Base-by-base conservation (phyloP, 2,888 invertebrate species). In the Drosophila greeni region DNA sequence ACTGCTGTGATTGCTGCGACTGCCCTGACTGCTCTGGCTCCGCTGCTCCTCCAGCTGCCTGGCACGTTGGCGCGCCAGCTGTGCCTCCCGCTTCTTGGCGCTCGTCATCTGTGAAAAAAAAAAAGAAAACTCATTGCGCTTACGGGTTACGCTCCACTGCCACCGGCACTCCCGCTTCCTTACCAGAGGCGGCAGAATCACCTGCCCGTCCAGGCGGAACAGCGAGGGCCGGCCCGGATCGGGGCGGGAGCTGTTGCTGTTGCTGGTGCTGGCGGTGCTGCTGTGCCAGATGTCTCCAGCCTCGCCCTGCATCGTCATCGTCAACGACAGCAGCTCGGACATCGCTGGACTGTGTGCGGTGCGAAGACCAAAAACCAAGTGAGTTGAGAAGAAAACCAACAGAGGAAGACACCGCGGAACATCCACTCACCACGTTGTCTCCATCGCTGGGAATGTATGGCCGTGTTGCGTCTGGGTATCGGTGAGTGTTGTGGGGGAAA, bases 181-280 rank as follows among this genome's bases (percentile, higher is more conserved):
- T 71, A 88, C 88, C 77, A 88, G 51, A 12, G 88, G 88, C 66
- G 88, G 87, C 64, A 88, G 66, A 66, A 88, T 88, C 37, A 87
- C 86, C 52, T 85, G 82, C n/a, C 87, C 87, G 77, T 86, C 82
- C 80, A 88, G 85, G 84, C 84, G 85, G 72, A 88, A 88, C 72
- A 85, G 42, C 36, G 86, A 86, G 57, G 74, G 39, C 14, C 5
- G 45, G 31, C 45, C 45, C 31, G 20, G 9, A 20, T 47, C 45
- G 31, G 29, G 20, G 9, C 45, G 45, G 14, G 20, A 14, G 45
- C 31, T 31, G 14, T 4, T 68, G 18, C 20, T 16, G 18, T 2
- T 14, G 26, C 20, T 18, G 20, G 16, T n/a, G n/a, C n/a, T n/a
- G 43, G 26, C 18, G 26, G 16, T 48, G 26, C 16, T 29, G 57